Percentiles rank a stretch among this genome's conserved stretches.
Conservation (phyloP, 2,113 vertebrate genomes). For the Ancistrus triradiatus region DNA sequence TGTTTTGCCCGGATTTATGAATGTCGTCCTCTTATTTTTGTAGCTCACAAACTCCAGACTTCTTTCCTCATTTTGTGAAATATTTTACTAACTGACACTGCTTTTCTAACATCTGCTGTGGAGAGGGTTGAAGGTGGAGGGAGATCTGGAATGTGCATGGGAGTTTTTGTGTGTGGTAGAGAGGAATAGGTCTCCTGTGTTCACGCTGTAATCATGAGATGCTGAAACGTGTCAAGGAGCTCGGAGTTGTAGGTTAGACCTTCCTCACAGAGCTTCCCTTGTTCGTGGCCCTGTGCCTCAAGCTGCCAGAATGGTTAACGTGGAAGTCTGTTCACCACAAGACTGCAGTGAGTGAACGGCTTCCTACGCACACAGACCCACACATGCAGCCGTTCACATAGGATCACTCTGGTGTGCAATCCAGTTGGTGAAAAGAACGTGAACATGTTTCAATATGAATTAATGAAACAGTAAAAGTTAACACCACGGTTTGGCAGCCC, state of each 20-base stretch:
- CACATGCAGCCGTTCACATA: neutral
- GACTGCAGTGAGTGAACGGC: conserved; percentile 9
- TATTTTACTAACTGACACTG: too few relatives aligned
- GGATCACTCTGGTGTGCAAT: too few relatives aligned
- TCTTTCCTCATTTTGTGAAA: too few relatives aligned
- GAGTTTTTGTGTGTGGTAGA: neutral
- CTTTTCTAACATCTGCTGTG: too few relatives aligned
- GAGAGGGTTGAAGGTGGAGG: too few relatives aligned
- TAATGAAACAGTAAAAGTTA: too few relatives aligned
- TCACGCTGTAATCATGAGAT: conserved; percentile 68
- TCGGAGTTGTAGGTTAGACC: neutral
- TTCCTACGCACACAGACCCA: conserved; percentile 2
- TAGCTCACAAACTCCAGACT: too few relatives aligned
- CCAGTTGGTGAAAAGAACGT: too few relatives aligned
- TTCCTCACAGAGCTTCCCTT: conserved; percentile 60
- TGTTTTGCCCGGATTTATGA: too few relatives aligned
- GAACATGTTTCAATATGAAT: too few relatives aligned
- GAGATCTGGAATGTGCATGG: neutral
- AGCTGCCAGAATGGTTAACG: conserved; percentile 59
- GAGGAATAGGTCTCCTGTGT: conserved; percentile 26
- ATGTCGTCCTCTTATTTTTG: too few relatives aligned
- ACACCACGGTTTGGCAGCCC: too few relatives aligned
- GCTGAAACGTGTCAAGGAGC: conserved; percentile 30
- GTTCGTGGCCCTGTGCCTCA: conserved; percentile 50
- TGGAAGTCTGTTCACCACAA: conserved; percentile 50